These are phyloP conservation scores for Pipa parva DNA, from an alignment of 2,113 vertebrate genomes.

Conservation along the genomic window DNA sequence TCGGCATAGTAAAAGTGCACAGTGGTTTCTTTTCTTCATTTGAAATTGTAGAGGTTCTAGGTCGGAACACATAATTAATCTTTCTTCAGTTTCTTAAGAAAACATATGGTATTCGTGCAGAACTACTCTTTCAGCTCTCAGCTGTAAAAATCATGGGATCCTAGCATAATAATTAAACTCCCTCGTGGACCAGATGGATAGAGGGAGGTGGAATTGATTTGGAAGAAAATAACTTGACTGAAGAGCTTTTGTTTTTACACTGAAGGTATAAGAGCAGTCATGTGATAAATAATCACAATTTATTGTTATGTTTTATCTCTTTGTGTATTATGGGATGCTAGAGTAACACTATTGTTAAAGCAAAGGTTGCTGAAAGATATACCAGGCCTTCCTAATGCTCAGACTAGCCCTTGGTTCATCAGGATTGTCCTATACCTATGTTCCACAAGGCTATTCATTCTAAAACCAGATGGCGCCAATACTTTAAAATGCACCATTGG, in stretches of 20 bases:
- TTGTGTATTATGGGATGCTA: too few species aligned
- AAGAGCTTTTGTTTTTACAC: conserved; percentile 42
- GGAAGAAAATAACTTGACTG: conserved; percentile 44
- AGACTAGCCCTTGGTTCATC: too few species aligned
- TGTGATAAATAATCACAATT: neutral
- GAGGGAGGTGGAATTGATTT: conserved; percentile 61
- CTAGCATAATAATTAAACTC: conserved; percentile 62
- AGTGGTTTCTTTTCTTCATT: conserved; percentile 55
- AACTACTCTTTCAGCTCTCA: conserved; percentile 56
- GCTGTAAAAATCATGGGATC: conserved; percentile 57
- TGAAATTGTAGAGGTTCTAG: conserved; percentile 51
- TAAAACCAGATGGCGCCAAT: too few species aligned
- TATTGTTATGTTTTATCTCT: too few species aligned
- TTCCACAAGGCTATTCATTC: too few species aligned
- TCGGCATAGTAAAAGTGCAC: conserved; percentile 46
- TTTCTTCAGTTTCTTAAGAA: conserved; percentile 56
- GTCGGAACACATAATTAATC: conserved; percentile 67
- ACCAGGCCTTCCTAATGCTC: too few species aligned
- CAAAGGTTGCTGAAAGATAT: too few species aligned
- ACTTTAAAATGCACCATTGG: too few species aligned
- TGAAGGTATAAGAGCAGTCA: conserved; percentile 42
- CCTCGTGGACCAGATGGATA: conserved; percentile 59
- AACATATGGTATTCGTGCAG: conserved; percentile 65
- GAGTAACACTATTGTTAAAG: too few species aligned
- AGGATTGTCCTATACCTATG: too few species aligned